Base-by-base conservation (phyloP, 2,113 vertebrate species). In the Amphiprion ocellaris region DNA sequence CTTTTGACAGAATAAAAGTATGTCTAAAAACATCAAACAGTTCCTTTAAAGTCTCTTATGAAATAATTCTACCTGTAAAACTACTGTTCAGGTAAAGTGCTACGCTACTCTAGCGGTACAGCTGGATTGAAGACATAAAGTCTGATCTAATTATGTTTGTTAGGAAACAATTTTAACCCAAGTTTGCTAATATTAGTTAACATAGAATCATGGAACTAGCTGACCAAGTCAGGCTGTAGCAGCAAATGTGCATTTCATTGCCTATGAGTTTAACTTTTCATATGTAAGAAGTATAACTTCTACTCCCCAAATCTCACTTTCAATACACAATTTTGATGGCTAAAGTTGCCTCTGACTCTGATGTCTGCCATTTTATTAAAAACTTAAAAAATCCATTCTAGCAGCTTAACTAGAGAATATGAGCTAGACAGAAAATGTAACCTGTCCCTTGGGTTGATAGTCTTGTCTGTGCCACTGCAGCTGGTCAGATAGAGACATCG, bases 401-500 rank as follows among this genome's bases (percentile, higher is more conserved):
- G 9, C 49, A 21, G 8, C 49, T 15, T 21, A n/a, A 7, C 49
- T n/a, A 10, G 9, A n/a, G 6, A 52, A 52, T 15, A 44, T 44
- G 2, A 41, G 8, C 16, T 10, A n/a, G 37, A 10, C 41, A n/a
- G 16, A 53, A 47, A 66, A 66, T 10, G 4, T 10, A 3, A 55
- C 16, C 2, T 21, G 24, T 9, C 16, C 14, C 44, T 52, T 50
- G 10, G 21, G 10, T 23, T 50, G 24, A 74, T 21, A 24, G 56
- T 54, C 30, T 64, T 46, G 19, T 61, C 54, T 26, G 53, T 53
- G 54, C 60, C 52, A 21, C n/a, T 65, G 69, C 60, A 79, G 44
- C 24, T 52, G 37, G 44, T 74, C 69, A 54, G 37, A 84, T 63
- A 68, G 64, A 79, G 77, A 81, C 69, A 39, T 28, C 64, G 37